Evolutionary conservation across 2,888 invertebrate species (phyloP), one percentile per base, ranked within the genome.

Genomic region (Aspidiotus rigidus): DNA sequence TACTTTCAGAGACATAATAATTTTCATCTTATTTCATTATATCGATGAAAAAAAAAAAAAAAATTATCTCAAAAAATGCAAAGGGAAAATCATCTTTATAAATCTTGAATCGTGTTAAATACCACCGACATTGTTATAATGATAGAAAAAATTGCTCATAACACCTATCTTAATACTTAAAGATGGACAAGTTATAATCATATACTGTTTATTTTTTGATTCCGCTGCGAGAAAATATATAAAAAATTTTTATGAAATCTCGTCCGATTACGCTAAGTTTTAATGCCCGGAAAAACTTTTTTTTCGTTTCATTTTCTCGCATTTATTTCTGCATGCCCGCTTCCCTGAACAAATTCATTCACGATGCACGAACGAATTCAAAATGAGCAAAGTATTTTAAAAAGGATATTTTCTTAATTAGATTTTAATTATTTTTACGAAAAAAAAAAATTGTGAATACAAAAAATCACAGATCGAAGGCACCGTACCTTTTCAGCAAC

Each of bases 401-500:
- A 13, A 55, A 57, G 28, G 57, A 54, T 44, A 67, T 17, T 67
- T 67, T 67, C 49, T 40, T 28, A 56, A 57, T 17, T 54, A 41
- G 41, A 39, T 56, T 59, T 17, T 7, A 17, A 11, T 17, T 15
- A n/a, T 28, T 56, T 56, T 11, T 56, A 5, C 5, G 16, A 15
- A 56, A 56, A 49, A 13, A 11, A 17, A 8, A 59, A 49, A 54
- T 39, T 28, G 53, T 56, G 49, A 53, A 59, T 10, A 15, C 7
- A 57, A 44, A 53, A 53, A 39, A 67, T 67, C 67, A 67, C 67
- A 67, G 67, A 49, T 44, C 44, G 15, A 67, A 67, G 67, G 67
- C 67, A 67, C 67, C 57, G 28, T 28, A 28, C 28, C 28, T 28
- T 28, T 28, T 28, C 5, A 28, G 2, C 28, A 28, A 28, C 28